phyloP scores from a whole-genome alignment of 2,797 vertebrate species.

The Falco novaeseelandiae region DNA sequence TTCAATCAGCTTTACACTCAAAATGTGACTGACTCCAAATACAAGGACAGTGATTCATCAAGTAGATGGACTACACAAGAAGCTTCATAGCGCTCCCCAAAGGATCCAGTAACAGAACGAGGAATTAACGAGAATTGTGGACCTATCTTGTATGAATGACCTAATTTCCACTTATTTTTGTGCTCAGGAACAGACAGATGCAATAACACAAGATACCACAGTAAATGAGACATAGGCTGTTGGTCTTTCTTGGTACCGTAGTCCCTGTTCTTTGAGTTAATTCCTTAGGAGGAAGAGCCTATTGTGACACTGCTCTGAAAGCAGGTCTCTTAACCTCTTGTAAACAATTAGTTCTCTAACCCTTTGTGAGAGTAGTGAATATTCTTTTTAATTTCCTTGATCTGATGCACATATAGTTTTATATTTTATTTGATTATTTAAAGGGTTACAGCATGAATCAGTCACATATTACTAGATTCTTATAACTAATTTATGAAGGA shows the following conservation, averaged over 20 bases:
- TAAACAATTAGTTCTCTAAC: neutral
- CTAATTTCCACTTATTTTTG: neutral
- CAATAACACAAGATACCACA: neutral
- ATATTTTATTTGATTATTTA: constrained; percentile 60
- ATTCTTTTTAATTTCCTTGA: neutral
- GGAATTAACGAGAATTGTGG: neutral
- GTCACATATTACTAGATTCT: constrained; percentile 24
- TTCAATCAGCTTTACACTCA: neutral
- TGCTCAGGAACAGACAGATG: neutral
- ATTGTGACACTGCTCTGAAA: neutral
- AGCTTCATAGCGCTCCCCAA: neutral
- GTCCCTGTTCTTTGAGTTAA: neutral
- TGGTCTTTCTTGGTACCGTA: neutral
- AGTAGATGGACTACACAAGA: neutral
- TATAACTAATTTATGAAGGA: constrained; percentile 62
- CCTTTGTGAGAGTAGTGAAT: constrained; percentile 19
- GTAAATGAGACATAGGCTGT: neutral
- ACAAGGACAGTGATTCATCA: neutral
- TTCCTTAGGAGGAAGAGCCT: neutral
- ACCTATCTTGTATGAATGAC: neutral
- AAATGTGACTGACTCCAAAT: neutral
- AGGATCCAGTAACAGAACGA: neutral
- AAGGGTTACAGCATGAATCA: neutral
- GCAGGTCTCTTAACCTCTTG: neutral
- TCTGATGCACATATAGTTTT: constrained; percentile 10